phyloP scores from a whole-genome alignment of 2,888 invertebrate genomes.

The Drepana falcataria region DNA sequence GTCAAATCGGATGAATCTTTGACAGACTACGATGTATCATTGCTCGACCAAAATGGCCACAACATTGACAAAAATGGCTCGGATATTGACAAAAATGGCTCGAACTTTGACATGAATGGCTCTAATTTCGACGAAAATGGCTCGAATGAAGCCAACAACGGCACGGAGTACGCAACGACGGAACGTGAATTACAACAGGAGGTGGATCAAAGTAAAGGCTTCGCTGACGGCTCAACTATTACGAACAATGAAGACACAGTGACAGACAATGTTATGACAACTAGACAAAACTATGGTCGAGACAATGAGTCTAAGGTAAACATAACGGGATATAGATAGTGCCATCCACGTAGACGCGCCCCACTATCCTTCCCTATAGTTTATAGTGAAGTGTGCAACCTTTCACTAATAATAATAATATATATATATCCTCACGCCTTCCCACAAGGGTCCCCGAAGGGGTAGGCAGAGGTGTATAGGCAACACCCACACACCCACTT shows the following conservation, averaged over 20 bases:
- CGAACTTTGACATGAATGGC: not conserved
- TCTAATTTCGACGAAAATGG: no score
- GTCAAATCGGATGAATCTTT: not conserved
- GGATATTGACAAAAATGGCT: not conserved
- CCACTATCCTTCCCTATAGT: no score
- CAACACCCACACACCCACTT: no score
- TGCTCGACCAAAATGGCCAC: not conserved
- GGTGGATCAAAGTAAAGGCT: no score
- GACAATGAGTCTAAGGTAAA: slow-evolving; percentile 12
- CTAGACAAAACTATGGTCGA: not conserved
- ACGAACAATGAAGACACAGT: not conserved
- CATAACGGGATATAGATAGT: not conserved
- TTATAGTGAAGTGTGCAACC: no score
- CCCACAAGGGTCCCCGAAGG: no score
- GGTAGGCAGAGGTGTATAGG: no score
- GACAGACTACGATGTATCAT: not conserved
- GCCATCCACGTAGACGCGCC: no score
- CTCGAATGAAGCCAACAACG: not conserved
- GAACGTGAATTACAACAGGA: not conserved
- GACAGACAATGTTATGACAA: slow-evolving; percentile 17
- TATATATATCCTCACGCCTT: no score
- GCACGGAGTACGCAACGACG: not conserved
- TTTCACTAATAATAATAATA: no score
- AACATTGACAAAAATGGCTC: not conserved
- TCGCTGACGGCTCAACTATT: no score